These are phyloP conservation scores for Drosophila truncata DNA, from an alignment of 1,140 invertebrate species.

Conservation along the genomic window DNA sequence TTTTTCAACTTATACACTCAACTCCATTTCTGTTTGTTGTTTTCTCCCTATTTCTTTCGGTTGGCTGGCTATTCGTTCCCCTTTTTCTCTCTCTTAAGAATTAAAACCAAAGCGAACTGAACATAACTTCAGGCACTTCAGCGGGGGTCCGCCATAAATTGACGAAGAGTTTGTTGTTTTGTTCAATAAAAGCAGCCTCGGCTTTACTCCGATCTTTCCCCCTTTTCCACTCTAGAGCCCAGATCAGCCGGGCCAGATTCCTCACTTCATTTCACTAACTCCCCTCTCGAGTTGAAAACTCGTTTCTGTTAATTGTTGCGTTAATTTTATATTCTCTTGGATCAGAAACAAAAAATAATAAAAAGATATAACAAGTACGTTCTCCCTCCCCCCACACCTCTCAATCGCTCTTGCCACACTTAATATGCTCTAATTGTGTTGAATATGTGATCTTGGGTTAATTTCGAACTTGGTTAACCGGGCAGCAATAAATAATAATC, in stretches of 20 bases:
- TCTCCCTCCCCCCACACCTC: conserved; percentile 13
- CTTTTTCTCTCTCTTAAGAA: conserved; percentile 2
- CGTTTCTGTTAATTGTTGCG: conserved; percentile 62
- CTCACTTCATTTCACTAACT: conserved; percentile 32
- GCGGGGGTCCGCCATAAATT: conserved; percentile 46
- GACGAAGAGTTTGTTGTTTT: conserved; percentile 14
- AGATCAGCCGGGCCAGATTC: conserved; percentile 48
- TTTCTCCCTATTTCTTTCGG: conserved; percentile 18
- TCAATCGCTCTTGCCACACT: conserved; percentile 41
- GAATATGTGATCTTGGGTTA: conserved; percentile 31
- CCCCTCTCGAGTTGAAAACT: conserved; percentile 29
- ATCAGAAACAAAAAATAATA: conserved; percentile 19
- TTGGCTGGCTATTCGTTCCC: conserved; percentile 37
- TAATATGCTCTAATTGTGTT: conserved; percentile 55
- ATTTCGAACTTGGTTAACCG: conserved; percentile 5
- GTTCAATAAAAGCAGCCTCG: conserved; percentile 31
- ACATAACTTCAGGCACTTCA: conserved; percentile 49
- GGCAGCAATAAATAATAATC: background rate
- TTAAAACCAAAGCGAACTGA: conserved; percentile 23
- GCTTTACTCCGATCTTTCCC: background rate
- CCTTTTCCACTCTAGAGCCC: conserved; percentile 12
- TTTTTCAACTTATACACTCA: conserved; percentile 22
- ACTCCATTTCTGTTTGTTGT: conserved; percentile 16
- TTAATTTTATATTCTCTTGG: conserved; percentile 63
- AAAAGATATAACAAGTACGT: conserved; percentile 18